Conservation (phyloP, 2,797 vertebrate species). For the Acropternis orthonyx region DNA sequence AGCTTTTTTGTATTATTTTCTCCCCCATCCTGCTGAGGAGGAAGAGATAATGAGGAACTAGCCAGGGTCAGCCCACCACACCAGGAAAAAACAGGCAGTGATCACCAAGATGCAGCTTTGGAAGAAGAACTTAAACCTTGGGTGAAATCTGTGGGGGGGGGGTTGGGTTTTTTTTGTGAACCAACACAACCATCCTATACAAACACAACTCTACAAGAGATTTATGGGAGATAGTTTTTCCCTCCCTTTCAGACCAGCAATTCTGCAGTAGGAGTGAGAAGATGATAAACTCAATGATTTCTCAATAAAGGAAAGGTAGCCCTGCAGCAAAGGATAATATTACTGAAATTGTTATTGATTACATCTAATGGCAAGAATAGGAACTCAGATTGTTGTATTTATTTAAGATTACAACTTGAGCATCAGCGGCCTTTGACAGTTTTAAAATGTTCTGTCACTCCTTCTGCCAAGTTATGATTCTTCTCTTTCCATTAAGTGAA, state of each 20-base stretch:
- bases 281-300: neutral
- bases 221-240: neutral
- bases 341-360: neutral
- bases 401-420: neutral
- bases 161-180: neutral
- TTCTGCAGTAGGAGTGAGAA: neutral
- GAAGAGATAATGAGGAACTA: neutral
- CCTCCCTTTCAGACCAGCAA: neutral
- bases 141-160: accelerated
- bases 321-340: neutral
- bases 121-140: neutral
- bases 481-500: neutral
- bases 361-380: neutral
- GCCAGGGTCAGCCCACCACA: neutral
- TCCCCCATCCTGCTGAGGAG: accelerated
- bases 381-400: neutral
- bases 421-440: neutral
- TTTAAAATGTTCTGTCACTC: neutral
- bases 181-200: neutral
- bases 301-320: neutral
- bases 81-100: neutral
- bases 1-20: neutral
- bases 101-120: neutral
- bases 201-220: neutral
- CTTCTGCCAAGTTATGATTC: neutral